Conservation (phyloP, 1,140 invertebrate genomes). For the Lordiphosa clarofinis region DNA sequence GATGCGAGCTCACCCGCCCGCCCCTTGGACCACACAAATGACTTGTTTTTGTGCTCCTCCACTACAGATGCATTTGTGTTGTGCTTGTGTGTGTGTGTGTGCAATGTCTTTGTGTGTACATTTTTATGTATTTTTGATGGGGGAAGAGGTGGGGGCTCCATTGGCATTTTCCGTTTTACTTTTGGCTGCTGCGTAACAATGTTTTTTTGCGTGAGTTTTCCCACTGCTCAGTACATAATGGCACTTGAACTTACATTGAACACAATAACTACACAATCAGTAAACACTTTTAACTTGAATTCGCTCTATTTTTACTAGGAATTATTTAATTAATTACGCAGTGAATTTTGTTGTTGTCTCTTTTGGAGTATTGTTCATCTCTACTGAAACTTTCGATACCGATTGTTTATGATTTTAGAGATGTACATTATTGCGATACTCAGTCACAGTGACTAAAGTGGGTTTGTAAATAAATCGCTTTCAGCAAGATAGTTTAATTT, state of each 20-base stretch:
- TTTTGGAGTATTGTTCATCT: constrained; percentile 15
- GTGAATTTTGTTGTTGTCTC: constrained; percentile 64
- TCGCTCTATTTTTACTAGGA: constrained; percentile 33
- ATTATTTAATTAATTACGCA: constrained; percentile 63
- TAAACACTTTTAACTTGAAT: constrained; percentile 21
- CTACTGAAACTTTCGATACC: too few relatives aligned
- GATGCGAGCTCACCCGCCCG: constrained; percentile 1
- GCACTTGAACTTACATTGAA: constrained; percentile 48
- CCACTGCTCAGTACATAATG: background rate
- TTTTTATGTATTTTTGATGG: constrained; percentile 40
- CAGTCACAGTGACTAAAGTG: too few relatives aligned
- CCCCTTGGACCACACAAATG: constrained; percentile 23
- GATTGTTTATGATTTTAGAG: too few relatives aligned
- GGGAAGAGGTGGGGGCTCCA: constrained; percentile 29
- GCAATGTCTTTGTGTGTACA: constrained; percentile 35
- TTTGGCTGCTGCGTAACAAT: constrained; percentile 54
- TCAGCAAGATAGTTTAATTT: too few relatives aligned
- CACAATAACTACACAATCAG: constrained; percentile 12
- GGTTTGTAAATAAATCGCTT: too few relatives aligned
- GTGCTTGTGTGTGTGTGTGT: constrained; percentile 25
- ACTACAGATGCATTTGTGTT: constrained; percentile 23
- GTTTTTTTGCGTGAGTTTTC: constrained; percentile 11
- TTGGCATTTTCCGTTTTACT: constrained; percentile 56
- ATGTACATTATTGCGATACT: too few relatives aligned
- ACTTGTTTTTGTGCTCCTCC: constrained; percentile 68